Evolutionary conservation across 2,888 invertebrate genomes (phyloP), one percentile per base, ranked within the genome.

Genomic region (Dorcus hopei): DNA sequence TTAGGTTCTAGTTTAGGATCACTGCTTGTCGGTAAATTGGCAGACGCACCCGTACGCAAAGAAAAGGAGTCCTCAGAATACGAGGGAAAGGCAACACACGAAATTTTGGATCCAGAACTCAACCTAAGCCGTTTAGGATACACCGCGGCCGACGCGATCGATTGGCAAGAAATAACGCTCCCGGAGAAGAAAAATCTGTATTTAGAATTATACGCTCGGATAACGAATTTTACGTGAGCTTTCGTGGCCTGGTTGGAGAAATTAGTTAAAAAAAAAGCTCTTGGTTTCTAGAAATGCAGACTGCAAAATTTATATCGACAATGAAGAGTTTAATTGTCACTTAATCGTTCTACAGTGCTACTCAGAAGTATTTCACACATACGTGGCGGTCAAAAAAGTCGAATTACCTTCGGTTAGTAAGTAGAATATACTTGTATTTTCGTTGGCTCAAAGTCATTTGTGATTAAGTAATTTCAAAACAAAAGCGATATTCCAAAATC

Each of bases 301-400:
- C 70, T 85, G 85, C 49, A 79, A 85, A 52, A 80, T 89, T 4
- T 83, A 83, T 64, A 85, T 89, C 54, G 87, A 83, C 9, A 80
- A 83, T 59, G 85, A 87, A 67, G 85, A 86, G 69, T 88, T 88
- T 68, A 83, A 85, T 62, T 89, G 88, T 72, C 89, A 89, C 71
- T 80, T 83, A 23, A 80, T 89, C 26, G 86, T 89, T 2, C 77
- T 89, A 3, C 87, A 89, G 72, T 83, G 87, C 65, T 89, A 89
- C 73, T 88, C 88, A 1, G 74, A 80, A 26, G 85, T 84, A 65
- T 88, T 89, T 68, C 86, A 88, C 59, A 75, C 74, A 9, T 76
- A 77, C 61, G 72, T 74, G n/a, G 76, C 77, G 0, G 74, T 77
- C 0, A 79, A 77, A 61, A 77, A 77, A 68, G 75, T 79, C 9